phyloP scores from a whole-genome alignment of 2,797 vertebrate species.

The Myoxocephalus aenaeus region DNA sequence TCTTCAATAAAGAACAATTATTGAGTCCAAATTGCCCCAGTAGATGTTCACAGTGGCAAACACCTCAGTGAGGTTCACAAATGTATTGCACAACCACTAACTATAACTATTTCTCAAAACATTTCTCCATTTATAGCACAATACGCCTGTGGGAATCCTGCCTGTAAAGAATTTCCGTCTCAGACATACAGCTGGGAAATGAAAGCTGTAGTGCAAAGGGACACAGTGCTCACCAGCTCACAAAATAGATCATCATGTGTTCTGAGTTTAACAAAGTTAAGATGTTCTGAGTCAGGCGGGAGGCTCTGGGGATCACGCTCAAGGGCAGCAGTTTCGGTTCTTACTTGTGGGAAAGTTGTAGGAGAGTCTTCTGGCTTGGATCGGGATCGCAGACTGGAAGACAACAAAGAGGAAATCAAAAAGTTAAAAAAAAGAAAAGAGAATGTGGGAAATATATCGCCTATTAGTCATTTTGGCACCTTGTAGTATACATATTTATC shows the following conservation, averaged over 20 bases:
- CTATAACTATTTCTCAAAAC: neutral
- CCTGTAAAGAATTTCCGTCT: neutral
- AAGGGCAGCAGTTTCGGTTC: conserved; percentile 36
- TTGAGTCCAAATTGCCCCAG: neutral
- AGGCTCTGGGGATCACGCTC: neutral
- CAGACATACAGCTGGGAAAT: conserved; percentile 13
- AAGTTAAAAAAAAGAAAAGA: neutral
- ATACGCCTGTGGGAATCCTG: neutral
- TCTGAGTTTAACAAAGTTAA: conserved; percentile 58
- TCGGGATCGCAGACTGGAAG: conserved; percentile 67
- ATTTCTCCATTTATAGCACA: neutral
- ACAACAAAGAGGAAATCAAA: conserved; percentile 22
- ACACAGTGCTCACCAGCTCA: conserved; percentile 22
- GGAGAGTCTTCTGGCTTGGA: conserved; percentile 70
- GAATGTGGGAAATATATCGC: conserved; percentile 18
- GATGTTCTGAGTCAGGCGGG: conserved; percentile 42
- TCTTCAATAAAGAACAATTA: neutral
- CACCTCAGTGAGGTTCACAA: conserved; percentile 1
- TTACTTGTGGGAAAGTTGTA: conserved; percentile 82
- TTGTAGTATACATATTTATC: neutral
- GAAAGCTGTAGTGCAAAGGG: neutral
- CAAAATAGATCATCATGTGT: conserved; percentile 38
- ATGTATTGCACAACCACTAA: neutral
- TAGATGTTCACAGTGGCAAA: neutral
- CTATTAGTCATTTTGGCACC: neutral